Conservation (phyloP, 2,888 invertebrate genomes). For the Epirrita christyi region DNA sequence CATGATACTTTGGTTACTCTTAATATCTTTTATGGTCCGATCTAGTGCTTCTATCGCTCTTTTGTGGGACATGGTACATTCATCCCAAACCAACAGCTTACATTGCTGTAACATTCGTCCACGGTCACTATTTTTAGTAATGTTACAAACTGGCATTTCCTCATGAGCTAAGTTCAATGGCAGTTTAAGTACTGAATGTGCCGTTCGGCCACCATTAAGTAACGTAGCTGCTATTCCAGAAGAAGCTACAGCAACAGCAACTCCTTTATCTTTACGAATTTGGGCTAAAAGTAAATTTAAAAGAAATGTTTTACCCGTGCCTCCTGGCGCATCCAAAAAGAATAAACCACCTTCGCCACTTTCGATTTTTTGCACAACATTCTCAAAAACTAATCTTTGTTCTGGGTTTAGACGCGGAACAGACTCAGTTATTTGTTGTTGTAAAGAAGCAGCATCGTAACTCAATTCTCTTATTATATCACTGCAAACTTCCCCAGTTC, state of each 20-base stretch:
- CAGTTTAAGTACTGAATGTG: background rate
- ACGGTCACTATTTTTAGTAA: background rate
- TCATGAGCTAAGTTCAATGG: background rate
- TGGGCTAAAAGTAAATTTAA: background rate
- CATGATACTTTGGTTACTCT: background rate
- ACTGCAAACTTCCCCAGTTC: background rate
- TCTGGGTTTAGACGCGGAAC: background rate
- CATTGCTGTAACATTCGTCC: background rate
- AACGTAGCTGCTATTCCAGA: background rate
- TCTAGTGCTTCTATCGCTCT: background rate
- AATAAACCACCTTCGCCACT: too few species aligned
- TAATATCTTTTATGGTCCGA: background rate
- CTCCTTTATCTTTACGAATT: background rate
- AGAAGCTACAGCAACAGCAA: background rate
- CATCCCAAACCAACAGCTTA: background rate
- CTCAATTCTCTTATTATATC: background rate
- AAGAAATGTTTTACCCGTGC: background rate
- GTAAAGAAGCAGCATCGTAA: background rate
- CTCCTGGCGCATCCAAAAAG: background rate
- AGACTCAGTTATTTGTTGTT: background rate
- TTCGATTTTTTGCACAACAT: background rate
- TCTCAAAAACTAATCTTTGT: background rate
- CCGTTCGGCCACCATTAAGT: background rate
- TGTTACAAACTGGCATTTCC: background rate
- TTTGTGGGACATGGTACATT: background rate